phyloP scores from a whole-genome alignment of 2,113 vertebrate species.

The Plecturocebus donacophilus region DNA sequence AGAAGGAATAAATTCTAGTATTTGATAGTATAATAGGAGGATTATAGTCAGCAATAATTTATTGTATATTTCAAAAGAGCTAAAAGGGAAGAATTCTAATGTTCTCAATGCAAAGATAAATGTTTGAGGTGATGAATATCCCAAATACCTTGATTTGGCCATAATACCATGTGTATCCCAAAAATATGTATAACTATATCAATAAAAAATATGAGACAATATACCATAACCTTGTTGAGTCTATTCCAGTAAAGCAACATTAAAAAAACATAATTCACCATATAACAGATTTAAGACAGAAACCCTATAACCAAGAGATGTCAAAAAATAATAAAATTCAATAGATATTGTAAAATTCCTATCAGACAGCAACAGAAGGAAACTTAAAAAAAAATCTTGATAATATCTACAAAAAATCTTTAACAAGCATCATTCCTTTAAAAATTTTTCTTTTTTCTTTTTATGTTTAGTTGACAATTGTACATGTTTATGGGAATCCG shows the following conservation, averaged over 20 bases:
- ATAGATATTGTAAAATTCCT: background rate
- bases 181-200: background rate
- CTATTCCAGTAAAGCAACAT: background rate
- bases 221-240: background rate
- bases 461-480: background rate
- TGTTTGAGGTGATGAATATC: background rate
- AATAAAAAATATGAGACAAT: background rate
- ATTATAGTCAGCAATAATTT: background rate
- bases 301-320: background rate
- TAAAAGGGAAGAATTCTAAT: background rate
- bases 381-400: background rate
- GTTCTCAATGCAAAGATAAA: background rate
- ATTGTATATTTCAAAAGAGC: background rate
- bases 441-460: background rate
- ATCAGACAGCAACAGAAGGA: background rate
- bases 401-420: background rate
- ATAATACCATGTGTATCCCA: background rate
- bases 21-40: background rate
- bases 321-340: background rate
- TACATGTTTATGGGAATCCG: background rate
- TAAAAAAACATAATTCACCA: background rate
- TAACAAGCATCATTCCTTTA: background rate
- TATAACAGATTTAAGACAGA: background rate
- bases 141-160: background rate
- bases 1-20: background rate